Evolutionary conservation across 2,113 vertebrate genomes (phyloP), one percentile per base, ranked within the genome.

Genomic region (Leucopsar rothschildi): DNA sequence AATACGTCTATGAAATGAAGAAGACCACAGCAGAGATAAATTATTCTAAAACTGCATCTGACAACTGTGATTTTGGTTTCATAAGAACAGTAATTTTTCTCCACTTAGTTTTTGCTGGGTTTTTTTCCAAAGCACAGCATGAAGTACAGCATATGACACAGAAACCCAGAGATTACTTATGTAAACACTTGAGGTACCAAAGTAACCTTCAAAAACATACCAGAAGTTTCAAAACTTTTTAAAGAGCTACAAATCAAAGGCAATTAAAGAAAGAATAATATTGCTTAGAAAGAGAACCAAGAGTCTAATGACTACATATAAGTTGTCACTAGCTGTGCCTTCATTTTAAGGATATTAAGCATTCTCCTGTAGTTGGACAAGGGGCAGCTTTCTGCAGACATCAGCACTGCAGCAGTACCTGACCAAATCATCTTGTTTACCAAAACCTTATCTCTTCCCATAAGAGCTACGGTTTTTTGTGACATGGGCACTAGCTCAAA

Each of bases 321-420:
- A 18, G 31, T 61, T 88, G 69, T 47, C n/a, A 56, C 35, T 33
- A 59, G 25, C 44, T 22, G 20, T 49, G 25, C 39, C 57, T 68
- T 68, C 20, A 11, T 39, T 64, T 68, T 50, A 64, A 29, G 9
- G 40, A n/a, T 12, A 61, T 19, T 22, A 29, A 70, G n/a, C 0
- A 0, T 35, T 53, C 35, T 59, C 3, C 2, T 15, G 20, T 12
- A 35, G 57, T 10, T 1, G 1, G n/a, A 44, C 23, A 10, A 33
- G 33, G 39, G 44, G 15, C 79, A 90, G 82, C 15, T 69, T 86
- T 68, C 68, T 53, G 63, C 68, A 40, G 4, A 20, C 25, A 69
- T 49, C 69, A 71, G 88, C 77, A 53, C 29, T 22, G 49, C 66
- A n/a, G 68, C 68, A 73, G 4, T 21, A 69, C 55, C 70, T 33